Base-by-base conservation (phyloP, 2,888 invertebrate species). In the Sinopyrophorus schimmeli region DNA sequence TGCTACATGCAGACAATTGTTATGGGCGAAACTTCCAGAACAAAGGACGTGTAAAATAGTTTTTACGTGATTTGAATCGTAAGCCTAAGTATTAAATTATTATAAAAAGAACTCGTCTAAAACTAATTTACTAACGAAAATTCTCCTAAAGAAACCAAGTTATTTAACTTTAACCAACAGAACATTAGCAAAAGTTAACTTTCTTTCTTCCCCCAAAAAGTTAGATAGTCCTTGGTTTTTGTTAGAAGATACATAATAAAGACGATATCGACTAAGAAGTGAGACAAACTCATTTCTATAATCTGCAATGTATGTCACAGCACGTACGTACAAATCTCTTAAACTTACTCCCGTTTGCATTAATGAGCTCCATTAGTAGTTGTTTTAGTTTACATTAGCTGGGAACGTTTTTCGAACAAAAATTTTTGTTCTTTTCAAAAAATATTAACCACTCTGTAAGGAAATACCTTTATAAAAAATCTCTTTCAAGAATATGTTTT, bases 101-200 rank as follows among this genome's bases (percentile, higher is more conserved):
- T 15, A 14, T 28, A 28, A 28, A 28, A 35, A 27, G 7, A 9
- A 17, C 38, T 20, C 11, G 21, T 35, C 21, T 3, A 24, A 2
- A 23, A 35, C 35, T 35, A 24, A 35, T 35, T 35, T 24, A 5
- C 14, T 14, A 10, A 14, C 21, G 3, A 24, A 16, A 35, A 35
- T 35, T 32, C 32, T 32, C 18, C n/a, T 10, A 30, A 46, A 23
- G 6, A 18, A 43, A 34, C 11, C 27, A 27, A 18, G 27, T 18
- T 20, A 18, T 35, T 5, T 10, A 46, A 37, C 20, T 46, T 46
- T 35, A 11, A 30, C 9, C 37, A 31, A 34, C 34, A 27, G 43
- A 15, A 26, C 35, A 43, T 43, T 43, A 34, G 14, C 17, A 34
- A 42, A 32, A 43, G 27, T 37, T 37, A 37, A 38, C 44, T 44